A percentile compares a stretch with the other conserved stretches of the same genome.
phyloP scores from a whole-genome alignment of 92 coral and sea anemone species.

The Epizoanthus ramosus region DNA sequence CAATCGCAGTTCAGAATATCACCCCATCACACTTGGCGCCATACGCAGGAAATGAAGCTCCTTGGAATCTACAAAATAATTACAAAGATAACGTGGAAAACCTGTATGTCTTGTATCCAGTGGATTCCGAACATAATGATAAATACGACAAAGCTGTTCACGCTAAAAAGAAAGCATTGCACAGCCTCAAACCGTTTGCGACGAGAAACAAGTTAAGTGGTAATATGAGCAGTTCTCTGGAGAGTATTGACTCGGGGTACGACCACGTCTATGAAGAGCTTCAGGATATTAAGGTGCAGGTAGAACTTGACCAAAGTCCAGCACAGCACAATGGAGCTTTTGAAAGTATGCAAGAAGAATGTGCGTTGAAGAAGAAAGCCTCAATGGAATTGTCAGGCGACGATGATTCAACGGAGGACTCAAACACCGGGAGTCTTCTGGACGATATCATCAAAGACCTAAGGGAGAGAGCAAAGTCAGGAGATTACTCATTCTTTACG shows the following conservation, averaged over 20 bases:
- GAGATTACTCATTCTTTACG: background rate
- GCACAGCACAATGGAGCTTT: background rate
- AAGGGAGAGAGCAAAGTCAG: background rate
- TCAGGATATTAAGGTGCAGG: background rate
- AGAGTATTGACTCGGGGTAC: conserved; percentile 25
- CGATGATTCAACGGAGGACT: background rate
- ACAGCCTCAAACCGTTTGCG: background rate
- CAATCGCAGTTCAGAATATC: too few species aligned
- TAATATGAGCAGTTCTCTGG: conserved; percentile 2
- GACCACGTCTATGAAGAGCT: conserved; percentile 19
- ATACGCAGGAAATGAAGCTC: too few species aligned
- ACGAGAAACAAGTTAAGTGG: background rate
- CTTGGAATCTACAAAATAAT: too few species aligned
- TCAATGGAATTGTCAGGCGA: background rate
- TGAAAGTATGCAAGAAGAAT: background rate
- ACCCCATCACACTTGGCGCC: too few species aligned
- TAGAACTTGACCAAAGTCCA: background rate
- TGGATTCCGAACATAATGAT: too few species aligned
- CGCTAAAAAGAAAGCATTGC: background rate
- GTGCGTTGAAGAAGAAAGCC: background rate
- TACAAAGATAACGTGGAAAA: too few species aligned
- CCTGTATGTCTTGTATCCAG: too few species aligned
- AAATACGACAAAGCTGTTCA: background rate
- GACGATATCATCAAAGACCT: conserved; percentile 22
- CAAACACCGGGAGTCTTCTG: background rate